Evolutionary conservation across 2,888 invertebrate genomes (phyloP).

Genomic region (Diachrysia chrysitis): DNA sequence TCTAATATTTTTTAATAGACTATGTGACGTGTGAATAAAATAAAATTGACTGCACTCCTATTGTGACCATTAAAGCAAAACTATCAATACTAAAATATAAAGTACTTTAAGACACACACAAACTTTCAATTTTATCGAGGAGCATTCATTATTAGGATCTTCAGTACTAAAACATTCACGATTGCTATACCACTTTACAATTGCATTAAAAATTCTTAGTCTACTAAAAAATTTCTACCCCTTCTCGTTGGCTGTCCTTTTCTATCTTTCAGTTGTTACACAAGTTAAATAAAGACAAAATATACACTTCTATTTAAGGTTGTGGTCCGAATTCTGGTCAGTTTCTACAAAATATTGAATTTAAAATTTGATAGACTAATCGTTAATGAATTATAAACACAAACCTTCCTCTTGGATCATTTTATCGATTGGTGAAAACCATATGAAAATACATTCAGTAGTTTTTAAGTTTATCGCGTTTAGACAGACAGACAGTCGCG

Average conservation of each 20-base stretch:
- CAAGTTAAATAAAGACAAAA: slow-evolving; percentile 31
- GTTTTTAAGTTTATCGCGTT: too few species aligned
- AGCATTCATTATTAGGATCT: slow-evolving; percentile 1
- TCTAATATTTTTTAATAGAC: too few species aligned
- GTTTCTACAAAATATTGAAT: background rate
- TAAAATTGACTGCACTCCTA: too few species aligned
- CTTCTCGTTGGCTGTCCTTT: slow-evolving; percentile 12
- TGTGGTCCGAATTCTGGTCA: slow-evolving; percentile 27
- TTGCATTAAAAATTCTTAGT: slow-evolving; percentile 27
- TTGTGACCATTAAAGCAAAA: too few species aligned
- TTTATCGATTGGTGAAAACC: too few species aligned
- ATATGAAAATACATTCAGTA: too few species aligned
- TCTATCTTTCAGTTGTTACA: slow-evolving; percentile 27
- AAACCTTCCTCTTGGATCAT: too few species aligned
- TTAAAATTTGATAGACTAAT: background rate
- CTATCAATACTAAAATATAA: background rate
- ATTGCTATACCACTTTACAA: slow-evolving; percentile 16
- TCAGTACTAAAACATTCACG: slow-evolving; percentile 17
- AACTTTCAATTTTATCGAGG: slow-evolving; percentile 3
- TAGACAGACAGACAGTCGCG: too few species aligned
- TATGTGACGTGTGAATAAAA: too few species aligned
- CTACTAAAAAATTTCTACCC: slow-evolving; percentile 25
- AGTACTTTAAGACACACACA: background rate
- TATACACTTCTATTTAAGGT: slow-evolving; percentile 16
- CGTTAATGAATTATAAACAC: too few species aligned